Percentiles rank a stretch among this genome's conserved stretches.
Conservation (phyloP, 2,888 invertebrate species). For the Timandra comae region DNA sequence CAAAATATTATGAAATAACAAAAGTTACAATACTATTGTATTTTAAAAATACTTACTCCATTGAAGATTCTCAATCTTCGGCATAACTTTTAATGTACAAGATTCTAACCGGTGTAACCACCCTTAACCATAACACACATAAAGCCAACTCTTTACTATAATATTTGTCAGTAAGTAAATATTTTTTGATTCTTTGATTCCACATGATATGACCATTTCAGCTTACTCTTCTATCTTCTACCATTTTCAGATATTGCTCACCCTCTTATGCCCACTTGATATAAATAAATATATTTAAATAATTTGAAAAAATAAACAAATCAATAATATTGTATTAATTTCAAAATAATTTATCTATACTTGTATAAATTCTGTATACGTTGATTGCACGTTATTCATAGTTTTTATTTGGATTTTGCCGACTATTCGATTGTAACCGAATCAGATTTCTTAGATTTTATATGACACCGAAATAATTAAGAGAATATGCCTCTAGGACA, state of each 20-base stretch:
- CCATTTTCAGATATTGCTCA: slow-evolving; percentile 60
- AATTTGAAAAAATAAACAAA: slow-evolving; percentile 25
- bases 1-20: slow-evolving; percentile 40
- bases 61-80: slow-evolving; percentile 71
- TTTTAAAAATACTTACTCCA: slow-evolving; percentile 68
- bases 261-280: slow-evolving; percentile 40
- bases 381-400: slow-evolving; percentile 56
- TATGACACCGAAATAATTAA: slow-evolving; percentile 60
- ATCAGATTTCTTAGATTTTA: slow-evolving; percentile 44
- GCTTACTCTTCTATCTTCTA: slow-evolving; percentile 41
- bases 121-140: slow-evolving; percentile 60
- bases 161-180: slow-evolving; percentile 55
- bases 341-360: slow-evolving; percentile 36
- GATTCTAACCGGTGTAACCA: slow-evolving; percentile 56
- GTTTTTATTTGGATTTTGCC: slow-evolving; percentile 36
- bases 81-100: slow-evolving; percentile 52
- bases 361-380: slow-evolving; percentile 39
- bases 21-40: slow-evolving; percentile 47
- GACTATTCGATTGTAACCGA: slow-evolving; percentile 37
- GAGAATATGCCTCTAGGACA: slow-evolving; percentile 47
- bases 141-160: slow-evolving; percentile 53
- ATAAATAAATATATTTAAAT: slow-evolving; percentile 27
- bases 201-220: slow-evolving; percentile 71
- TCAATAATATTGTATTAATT: slow-evolving; percentile 22
- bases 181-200: slow-evolving; percentile 51